Evolutionary conservation across 2,113 vertebrate species (phyloP), one percentile per base, ranked within the genome.

Genomic region (Salvelinus fontinalis): DNA sequence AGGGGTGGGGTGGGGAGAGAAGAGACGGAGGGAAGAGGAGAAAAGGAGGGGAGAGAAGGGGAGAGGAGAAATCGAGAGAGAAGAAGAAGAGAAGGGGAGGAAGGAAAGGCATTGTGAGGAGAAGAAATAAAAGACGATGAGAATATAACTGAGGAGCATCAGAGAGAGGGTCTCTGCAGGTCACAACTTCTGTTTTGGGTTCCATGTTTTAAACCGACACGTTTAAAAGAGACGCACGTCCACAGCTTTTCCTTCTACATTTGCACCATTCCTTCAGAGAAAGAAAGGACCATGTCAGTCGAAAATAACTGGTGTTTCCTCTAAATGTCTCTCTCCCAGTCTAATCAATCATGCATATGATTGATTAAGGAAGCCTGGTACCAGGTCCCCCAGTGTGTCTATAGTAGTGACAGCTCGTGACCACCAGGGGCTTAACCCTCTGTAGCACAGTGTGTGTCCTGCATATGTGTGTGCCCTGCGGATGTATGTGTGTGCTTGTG

Each of bases 341-440:
- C 31, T 6, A 34, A 34, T 34, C 31, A 34, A 34, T 34, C 85
- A 84, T 44, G 79, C 34, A 75, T 20, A 88, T 84, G 88, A 92
- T 92, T 88, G 88, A 89, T 88, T 80, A 76, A 82, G 34, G 60
- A 22, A 80, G 82, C 77, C 5, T 57, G 76, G 16, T 2, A 8
- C 62, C 81, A 13, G n/a, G 68, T 22, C 20, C 39, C 4, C 68
- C 27, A 54, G 74, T 79, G 75, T 78, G 79, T 81, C 49, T 91
- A 92, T 84, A 22, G 59, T 16, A 91, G 81, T 93, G 83, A 62
- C 87, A 66, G 14, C 2, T 44, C 60, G 13, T 24, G 48, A 51
- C 91, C 92, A 94, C 92, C 75, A 85, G 92, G 81, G 92, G 92
- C 90, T 86, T 74, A 85, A 78, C 76, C 83, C 80, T 85, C 85